Evolutionary conservation across 2,797 vertebrate genomes (phyloP), one percentile per base, ranked within the genome.

Genomic region (Kryptolebias ocellatus): DNA sequence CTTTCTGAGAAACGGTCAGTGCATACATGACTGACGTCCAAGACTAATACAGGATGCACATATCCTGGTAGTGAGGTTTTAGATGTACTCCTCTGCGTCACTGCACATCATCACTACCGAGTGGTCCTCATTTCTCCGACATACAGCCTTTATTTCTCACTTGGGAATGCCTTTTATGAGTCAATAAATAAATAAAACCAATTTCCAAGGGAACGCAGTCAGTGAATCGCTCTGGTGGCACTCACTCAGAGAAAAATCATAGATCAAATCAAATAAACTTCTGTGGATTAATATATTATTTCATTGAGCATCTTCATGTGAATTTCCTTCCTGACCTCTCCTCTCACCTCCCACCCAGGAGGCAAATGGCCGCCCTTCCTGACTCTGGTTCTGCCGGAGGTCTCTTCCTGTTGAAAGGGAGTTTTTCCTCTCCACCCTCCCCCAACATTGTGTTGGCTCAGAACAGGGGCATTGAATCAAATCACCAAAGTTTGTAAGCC

Each of bases 91-190:
- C 20, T 24, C 2, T 24, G 84, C 72, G 76, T 85, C 69, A 78
- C 61, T 72, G 62, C 45, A 65, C 75, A 79, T 24, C 73, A 69
- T 73, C 74, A 65, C 45, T 79, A 74, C 71, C 73, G 76, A 87
- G 58, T 86, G 75, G 58, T 85, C 68, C 70, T 84, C 76, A 76
- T 81, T 64, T 72, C 42, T 46, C 60, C 72, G 55, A 76, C 74
- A 80, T 81, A 74, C 51, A 74, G 46, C 31, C 58, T 87, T 82
- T 86, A 72, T 84, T 66, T 51, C 71, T 15, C 1, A 7, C 46
- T 64, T 34, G 57, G 67, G 55, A 54, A 74, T 68, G 52, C 64
- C 75, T 83, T 59, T 63, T 67, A 46, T 59, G 57, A 45, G 71
- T 66, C 20, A 24, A 24, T 24, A 24, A 24, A 24, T 60, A 70